Evolutionary conservation across 2,797 vertebrate genomes (phyloP), one percentile per base, ranked within the genome.

Genomic region (Cyprinella venusta): DNA sequence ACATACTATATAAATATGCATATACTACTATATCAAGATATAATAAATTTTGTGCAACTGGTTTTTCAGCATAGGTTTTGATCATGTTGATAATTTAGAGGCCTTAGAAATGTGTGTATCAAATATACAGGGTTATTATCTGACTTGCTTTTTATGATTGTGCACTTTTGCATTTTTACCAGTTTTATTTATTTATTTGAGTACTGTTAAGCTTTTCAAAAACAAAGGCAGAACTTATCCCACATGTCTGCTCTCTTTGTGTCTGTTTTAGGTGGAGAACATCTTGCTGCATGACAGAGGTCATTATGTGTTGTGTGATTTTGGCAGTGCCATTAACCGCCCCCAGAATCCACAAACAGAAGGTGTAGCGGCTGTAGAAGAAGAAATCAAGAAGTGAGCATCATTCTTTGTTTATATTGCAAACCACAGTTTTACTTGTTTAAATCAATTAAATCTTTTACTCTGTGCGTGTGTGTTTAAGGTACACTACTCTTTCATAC

Each of bases 271-370:
- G 98, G 98, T 99, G 90, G 98, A 99, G 91, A 99, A 99, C 90
- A 99, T 99, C 88, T 94, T 99, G 87, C 94, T 99, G 65, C 98
- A 99, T 5, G 98, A 99, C 87, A 95, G 96, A 76, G 98, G 98
- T 85, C 97, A 99, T 88, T 99, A 99, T 0, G 98, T 99, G 80
- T 93, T 99, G 54, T 99, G 98, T 92, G 98, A 99, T 90, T 99
- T 99, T 88, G 98, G 98, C 87, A 99, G 98, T n/a, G 98, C 98
- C 85, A 99, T 96, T 21, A 97, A 98, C 91, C 95, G 88, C 88
- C 97, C 96, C 88, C 97, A 98, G 93, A 97, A 99, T 89, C 98
- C 98, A 50, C 97, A 99, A 45, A 91, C 92, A 3, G 97, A 99
- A 86, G 98, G 98, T 5, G 97, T 98, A 50, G 94, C 95, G 0